Evolutionary conservation across 30 jellyfish, hydroid and myxozoan species (phyloP).

Genomic region (Cassiopea xamachana): DNA sequence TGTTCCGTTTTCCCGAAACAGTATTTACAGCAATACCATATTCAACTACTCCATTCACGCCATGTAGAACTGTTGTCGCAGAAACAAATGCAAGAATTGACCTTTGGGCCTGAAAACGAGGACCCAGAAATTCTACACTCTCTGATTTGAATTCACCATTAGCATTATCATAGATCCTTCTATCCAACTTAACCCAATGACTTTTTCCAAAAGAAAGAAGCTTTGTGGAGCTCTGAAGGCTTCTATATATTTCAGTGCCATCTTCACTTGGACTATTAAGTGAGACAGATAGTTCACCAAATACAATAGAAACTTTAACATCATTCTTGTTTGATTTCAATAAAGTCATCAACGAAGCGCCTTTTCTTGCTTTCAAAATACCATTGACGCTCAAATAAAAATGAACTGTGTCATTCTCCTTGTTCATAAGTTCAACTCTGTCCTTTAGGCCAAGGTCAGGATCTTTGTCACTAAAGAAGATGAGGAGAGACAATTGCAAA

Average conservation of each 20-base stretch:
- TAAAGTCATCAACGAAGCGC: constrained; percentile 9
- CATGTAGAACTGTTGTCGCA: constrained; percentile 54
- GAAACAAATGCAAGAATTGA: constrained; percentile 71
- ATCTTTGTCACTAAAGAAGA: constrained; percentile 38
- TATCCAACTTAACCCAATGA: constrained; percentile 34
- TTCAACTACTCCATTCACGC: constrained; percentile 64
- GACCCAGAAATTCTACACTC: constrained; percentile 50
- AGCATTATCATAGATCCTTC: constrained; percentile 4
- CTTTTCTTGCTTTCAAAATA: constrained; percentile 31
- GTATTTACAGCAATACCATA: constrained; percentile 45
- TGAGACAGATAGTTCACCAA: constrained; percentile 42
- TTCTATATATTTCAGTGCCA: constrained; percentile 49
- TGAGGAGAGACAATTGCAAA: constrained; percentile 15
- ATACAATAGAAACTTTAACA: not conserved
- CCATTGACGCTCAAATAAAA: constrained; percentile 45
- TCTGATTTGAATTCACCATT: constrained; percentile 65
- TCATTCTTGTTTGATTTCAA: constrained; percentile 3
- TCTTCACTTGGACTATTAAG: constrained; percentile 15
- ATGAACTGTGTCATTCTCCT: constrained; percentile 10
- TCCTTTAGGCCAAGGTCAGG: constrained; percentile 54
- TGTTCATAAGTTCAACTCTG: constrained; percentile 7
- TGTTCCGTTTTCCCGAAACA: not conserved
- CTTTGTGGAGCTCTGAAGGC: constrained; percentile 54
- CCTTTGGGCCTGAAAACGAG: constrained; percentile 34
- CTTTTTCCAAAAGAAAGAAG: constrained; percentile 9